Evolutionary conservation across 2,888 invertebrate species (phyloP).

Genomic region (Phortica magna): DNA sequence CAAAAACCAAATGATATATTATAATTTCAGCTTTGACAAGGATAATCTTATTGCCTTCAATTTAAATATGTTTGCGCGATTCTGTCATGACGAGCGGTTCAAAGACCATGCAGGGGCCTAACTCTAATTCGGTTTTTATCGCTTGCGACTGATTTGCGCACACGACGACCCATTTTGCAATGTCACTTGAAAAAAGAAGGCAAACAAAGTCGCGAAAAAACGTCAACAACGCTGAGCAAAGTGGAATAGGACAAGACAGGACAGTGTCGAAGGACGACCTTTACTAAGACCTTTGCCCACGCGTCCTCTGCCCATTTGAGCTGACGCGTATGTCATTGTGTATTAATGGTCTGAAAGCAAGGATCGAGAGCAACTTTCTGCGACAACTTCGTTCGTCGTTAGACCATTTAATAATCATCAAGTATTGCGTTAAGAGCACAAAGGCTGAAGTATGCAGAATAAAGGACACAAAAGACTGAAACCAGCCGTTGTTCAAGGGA

Average conservation of each 20-base stretch:
- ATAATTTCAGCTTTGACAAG: constrained; percentile 54
- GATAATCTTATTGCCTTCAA: constrained; percentile 49
- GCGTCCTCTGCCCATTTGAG: background rate
- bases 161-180: background rate
- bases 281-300: background rate
- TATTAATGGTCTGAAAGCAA: constrained; percentile 21
- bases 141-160: background rate
- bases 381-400: background rate
- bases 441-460: background rate
- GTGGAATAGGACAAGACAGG: background rate
- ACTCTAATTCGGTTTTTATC: constrained; percentile 22
- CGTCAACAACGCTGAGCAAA: background rate
- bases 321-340: constrained; percentile 6
- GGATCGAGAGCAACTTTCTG: too few relatives aligned
- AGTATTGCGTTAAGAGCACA: constrained; percentile 8
- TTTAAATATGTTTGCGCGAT: constrained; percentile 37
- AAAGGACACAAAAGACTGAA: background rate
- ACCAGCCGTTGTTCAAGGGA: too few relatives aligned
- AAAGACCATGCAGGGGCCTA: background rate
- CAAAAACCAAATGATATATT: constrained; percentile 58
- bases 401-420: background rate
- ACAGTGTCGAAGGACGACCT: background rate
- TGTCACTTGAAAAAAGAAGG: constrained; percentile 8
- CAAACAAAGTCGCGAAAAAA: background rate
- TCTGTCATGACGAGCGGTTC: background rate